Base-by-base conservation (phyloP, 2,797 vertebrate species). In the Takifugu ocellatus region DNA sequence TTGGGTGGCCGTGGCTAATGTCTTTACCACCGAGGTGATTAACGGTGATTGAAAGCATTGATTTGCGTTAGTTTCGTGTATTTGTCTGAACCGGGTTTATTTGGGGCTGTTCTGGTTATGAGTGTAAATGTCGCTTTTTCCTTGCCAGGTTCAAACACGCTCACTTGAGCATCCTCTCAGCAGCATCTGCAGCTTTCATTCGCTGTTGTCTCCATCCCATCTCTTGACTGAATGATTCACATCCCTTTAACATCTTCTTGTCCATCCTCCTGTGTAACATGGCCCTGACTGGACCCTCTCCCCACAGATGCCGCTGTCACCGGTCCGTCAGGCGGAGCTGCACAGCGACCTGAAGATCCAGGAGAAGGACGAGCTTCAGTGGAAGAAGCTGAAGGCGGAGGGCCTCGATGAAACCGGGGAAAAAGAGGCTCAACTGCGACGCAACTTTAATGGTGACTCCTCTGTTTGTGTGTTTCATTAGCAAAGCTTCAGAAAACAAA, bases 321-420 rank as follows among this genome's bases (percentile, higher is more conserved):
- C 96, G 0, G 93, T 95, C 60, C 90, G 88, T 0, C 87, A 94
- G 66, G 88, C 95, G 0, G 97, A 98, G 84, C 90, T 99, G 51
- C 96, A 99, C 63, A 95, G 95, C 21, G 97, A 99, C 61, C 87
- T 99, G 49, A 97, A 94, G 87, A 92, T 99, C 27, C 96, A 98
- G 62, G 97, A 99, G 61, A 95, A 97, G 68, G 95, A 98, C 6
- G 96, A 99, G 68, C 85, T 98, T 36, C 92, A 89, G 84, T 98
- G 95, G 95, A 99, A 99, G 75, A 98, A 98, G 55, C 53, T 93
- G 53, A 98, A 97, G 73, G 92, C 90, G 0, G 96, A 98, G 56
- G 95, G 95, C 0, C 50, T 96, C 8, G 97, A 98, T 33, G 91
- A 94, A 44, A 93, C 92, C 0, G 97, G 96, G 6, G 95, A 97